Evolutionary conservation across 2,888 invertebrate genomes (phyloP), one percentile per base, ranked within the genome.

Genomic region (Aphodius sticticus): DNA sequence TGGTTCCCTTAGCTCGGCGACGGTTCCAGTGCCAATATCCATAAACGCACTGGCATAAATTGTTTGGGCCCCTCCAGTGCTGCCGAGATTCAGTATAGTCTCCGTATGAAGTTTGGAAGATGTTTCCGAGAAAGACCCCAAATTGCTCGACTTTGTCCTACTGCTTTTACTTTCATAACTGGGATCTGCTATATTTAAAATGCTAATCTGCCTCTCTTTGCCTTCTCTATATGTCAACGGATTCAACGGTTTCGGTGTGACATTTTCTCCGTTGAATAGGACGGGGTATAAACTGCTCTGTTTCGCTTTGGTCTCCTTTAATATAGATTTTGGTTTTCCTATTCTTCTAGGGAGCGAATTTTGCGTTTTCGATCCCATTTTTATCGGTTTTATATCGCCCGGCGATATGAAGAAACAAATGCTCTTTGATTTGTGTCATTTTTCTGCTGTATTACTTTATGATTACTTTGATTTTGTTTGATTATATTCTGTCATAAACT

Each of bases 201-300:
- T 76, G 76, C 84, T 84, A 16, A 86, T 79, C 79, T 86, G 88
- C 36, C 87, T 84, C 69, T 90, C 89, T 36, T 86, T 87, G 35
- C 87, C 85, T 9, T 82, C 81, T n/a, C 85, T 82, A 79, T 86
- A 89, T 0, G 84, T 76, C 12, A 87, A 84, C 15, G 90, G 89
- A 69, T 85, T 86, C 38, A 91, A 84, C 14, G 86, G 84, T 80
- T 89, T 89, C 0, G 91, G 91, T 0, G 91, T 91, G 3, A 90
- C 86, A 82, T 91, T 89, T 16, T 86, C 81, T 0, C 88, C 89
- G 15, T 79, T 70, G 38, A 70, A 78, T 69, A 69, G 72, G 12
- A 80, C 80, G 0, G 80, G 80, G 36, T 78, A 80, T 15, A 76
- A 71, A 72, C 53, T 78, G 26, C 76, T 76, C 7, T 78, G 78